Evolutionary conservation across 2,797 vertebrate species (phyloP).

Genomic region (Menidia menidia): DNA sequence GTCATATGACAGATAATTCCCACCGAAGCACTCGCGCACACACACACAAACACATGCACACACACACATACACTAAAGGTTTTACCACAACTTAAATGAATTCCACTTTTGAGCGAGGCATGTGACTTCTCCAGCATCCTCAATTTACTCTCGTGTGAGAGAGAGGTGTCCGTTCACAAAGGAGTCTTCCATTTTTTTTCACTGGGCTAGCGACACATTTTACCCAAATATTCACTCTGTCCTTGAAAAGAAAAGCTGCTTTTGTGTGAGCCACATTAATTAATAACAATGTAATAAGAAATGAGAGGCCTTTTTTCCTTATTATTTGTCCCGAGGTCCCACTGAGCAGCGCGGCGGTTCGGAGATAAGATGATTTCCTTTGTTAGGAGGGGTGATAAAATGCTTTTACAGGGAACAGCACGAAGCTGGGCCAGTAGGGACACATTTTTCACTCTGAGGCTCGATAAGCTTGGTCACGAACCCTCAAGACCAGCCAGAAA

Average conservation of each 20-base stretch:
- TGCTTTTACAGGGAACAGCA: slow-evolving; percentile 3
- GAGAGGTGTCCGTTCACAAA: background rate
- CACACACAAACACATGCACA: too few relatives aligned
- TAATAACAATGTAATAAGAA: background rate
- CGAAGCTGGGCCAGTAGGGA: slow-evolving; percentile 20
- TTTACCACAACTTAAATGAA: slow-evolving; percentile 9
- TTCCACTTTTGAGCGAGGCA: background rate
- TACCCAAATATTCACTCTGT: background rate
- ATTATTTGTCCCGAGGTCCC: background rate
- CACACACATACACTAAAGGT: background rate
- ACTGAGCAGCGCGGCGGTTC: slow-evolving; percentile 2
- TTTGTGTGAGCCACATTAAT: background rate
- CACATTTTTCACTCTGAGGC: slow-evolving; percentile 16
- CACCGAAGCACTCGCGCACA: background rate
- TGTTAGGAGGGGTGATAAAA: slow-evolving; percentile 1
- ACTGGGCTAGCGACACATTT: background rate
- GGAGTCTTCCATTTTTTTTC: background rate
- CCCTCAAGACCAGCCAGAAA: background rate
- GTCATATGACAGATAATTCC: slow-evolving; percentile 31
- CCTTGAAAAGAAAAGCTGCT: background rate
- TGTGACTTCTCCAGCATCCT: background rate
- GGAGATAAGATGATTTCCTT: background rate
- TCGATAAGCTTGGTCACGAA: slow-evolving; percentile 22
- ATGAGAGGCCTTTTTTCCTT: background rate
- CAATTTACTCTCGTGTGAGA: background rate